Base-by-base conservation (phyloP, 2,888 invertebrate genomes). In the Orgyia antiqua region DNA sequence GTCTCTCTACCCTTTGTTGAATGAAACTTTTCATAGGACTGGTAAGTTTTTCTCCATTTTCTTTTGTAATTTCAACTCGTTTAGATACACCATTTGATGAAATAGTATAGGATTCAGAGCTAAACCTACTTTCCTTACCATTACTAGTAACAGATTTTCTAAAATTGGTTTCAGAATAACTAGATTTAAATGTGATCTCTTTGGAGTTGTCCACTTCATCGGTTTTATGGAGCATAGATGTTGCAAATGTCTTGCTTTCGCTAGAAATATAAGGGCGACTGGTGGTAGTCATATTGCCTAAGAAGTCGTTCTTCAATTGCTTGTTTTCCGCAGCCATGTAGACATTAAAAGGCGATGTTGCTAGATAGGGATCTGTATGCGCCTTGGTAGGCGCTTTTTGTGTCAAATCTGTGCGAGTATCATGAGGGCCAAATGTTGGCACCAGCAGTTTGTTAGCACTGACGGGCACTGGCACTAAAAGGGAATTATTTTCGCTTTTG, bases 1-100 rank as follows among this genome's bases (percentile, higher is more conserved):
- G 78, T 29, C 96, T 88, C 59, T 96, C 96, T 1, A 96, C 95
- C 24, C 95, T 89, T 61, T 96, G 95, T 62, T 96, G 94, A 24
- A 96, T 95, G 58, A 96, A 94, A 27, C 95, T 92, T 62, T 90
- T 91, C 60, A 89, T 88, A 10, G 90, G 87, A 51, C 87, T 80
- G 1, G 83, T 72, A 0, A 86, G 50, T 33, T 75, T 58, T 33
- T 86, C 86, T 0, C 86, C 86, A 55, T 86, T 86, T 21, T 86
- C 86, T 23, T 86, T 86, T 0, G 84, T 86, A 1, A 86, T 86
- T 43, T 86, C 86, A 0, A 86, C 80, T 8, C 75, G 45, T 51
- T 87, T 87, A 0, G 84, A 77, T 2, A 84, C 60, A 0, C 83
- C 79, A 39, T 86, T 87, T 0, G 87, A 84, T 0, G 83, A 82